A percentile compares a stretch with the other conserved stretches of the same genome.
Evolutionary conservation across 1,140 invertebrate species (phyloP).

Genomic region (Gonatopus flavifemur): DNA sequence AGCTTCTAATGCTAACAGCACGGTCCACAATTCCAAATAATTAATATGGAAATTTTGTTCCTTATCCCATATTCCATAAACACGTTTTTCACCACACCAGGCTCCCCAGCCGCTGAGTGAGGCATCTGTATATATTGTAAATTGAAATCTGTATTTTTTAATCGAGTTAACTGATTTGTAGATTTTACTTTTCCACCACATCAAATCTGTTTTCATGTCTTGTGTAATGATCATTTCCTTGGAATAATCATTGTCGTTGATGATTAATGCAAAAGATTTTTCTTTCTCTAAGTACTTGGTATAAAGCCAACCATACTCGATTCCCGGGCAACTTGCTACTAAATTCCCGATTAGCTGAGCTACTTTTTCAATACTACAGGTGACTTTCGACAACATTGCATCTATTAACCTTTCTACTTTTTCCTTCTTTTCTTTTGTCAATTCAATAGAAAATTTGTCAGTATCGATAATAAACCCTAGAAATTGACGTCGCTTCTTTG

Average conservation of each 20-base stretch:
- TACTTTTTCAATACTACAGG: constrained; percentile 23
- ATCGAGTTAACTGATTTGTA: constrained; percentile 12
- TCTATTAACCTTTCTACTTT: not conserved
- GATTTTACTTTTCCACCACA: constrained; percentile 25
- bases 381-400: not conserved
- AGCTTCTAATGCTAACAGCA: constrained; percentile 5
- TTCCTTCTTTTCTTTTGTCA: not conserved
- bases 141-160: not conserved
- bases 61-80: not conserved
- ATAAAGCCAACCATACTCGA: constrained; percentile 21
- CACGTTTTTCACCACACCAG: not conserved
- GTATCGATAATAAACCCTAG: constrained; percentile 2
- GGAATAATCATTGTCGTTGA: not conserved
- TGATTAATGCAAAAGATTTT: constrained; percentile 8
- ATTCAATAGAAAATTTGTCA: not conserved
- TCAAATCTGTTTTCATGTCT: constrained; percentile 6
- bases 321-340: constrained; percentile 11
- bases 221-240: not conserved
- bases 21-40: constrained; percentile 13
- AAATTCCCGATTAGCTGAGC: constrained; percentile 15
- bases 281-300: constrained; percentile 18
- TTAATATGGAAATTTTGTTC: constrained; percentile 9
- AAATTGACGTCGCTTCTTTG: constrained; percentile 1
- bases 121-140: constrained; percentile 5
- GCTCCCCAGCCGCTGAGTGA: constrained; percentile 13